Conservation (phyloP, 1,140 invertebrate species). For the Zaprionus camerounensis region DNA sequence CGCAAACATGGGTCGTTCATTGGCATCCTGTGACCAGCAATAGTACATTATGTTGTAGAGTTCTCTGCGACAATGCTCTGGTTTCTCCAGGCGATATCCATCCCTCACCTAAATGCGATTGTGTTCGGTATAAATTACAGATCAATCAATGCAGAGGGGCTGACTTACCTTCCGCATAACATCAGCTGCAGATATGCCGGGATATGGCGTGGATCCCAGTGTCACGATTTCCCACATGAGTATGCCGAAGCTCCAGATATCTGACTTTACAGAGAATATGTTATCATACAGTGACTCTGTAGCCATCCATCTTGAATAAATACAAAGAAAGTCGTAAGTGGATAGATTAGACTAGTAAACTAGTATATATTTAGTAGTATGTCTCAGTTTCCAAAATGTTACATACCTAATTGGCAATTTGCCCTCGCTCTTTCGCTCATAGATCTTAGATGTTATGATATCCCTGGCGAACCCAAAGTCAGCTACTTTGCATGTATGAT, state of each 20-base stretch:
- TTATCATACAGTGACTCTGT: constrained; percentile 96
- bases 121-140: not conserved
- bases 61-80: constrained; percentile 94
- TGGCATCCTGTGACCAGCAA: constrained; percentile 94
- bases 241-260: constrained; percentile 97
- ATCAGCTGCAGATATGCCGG: constrained; percentile 92
- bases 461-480: constrained; percentile 97
- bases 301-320: constrained; percentile 93
- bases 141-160: too few species aligned
- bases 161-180: constrained; percentile 90
- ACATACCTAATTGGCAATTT: constrained; percentile 87
- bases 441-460: constrained; percentile 92
- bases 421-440: constrained; percentile 96
- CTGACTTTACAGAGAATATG: constrained; percentile 95
- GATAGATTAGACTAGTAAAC: not conserved
- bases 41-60: constrained; percentile 97
- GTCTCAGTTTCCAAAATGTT: not conserved
- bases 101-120: constrained; percentile 88
- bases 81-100: constrained; percentile 93
- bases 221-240: constrained; percentile 97
- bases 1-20: constrained; percentile 90
- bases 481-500: constrained; percentile 95
- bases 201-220: constrained; percentile 95
- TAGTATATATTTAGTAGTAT: not conserved
- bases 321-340: not conserved